A percentile compares a stretch with the other conserved stretches of the same genome.
Evolutionary conservation across 2,888 invertebrate genomes (phyloP).

Genomic region (Agriotes lineatus): DNA sequence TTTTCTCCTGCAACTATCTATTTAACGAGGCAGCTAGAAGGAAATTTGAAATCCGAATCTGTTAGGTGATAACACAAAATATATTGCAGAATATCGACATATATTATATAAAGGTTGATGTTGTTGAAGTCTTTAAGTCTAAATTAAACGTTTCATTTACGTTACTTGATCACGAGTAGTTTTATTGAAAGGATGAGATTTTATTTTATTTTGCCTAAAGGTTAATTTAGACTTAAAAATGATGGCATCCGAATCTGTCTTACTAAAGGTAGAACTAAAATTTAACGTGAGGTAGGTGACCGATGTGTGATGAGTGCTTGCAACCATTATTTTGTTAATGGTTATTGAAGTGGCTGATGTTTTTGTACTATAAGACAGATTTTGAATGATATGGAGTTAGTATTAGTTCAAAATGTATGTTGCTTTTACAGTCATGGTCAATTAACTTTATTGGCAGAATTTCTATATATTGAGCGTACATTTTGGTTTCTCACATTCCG

Average conservation of each 20-base stretch:
- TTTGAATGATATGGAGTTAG: conserved; percentile 29
- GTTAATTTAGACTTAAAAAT: conserved; percentile 41
- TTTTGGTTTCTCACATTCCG: conserved; percentile 33
- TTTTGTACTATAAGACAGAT: conserved; percentile 32
- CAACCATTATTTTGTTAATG: background rate
- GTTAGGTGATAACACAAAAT: conserved; percentile 34
- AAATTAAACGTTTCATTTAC: conserved; percentile 39
- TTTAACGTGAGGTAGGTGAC: background rate
- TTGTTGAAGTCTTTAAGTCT: conserved; percentile 38
- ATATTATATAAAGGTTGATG: conserved; percentile 28
- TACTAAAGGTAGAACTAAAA: background rate
- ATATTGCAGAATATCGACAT: conserved; percentile 38
- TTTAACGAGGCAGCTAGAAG: conserved; percentile 40
- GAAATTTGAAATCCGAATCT: conserved; percentile 39
- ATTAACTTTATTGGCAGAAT: conserved; percentile 10
- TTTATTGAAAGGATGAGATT: conserved; percentile 28
- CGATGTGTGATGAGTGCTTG: background rate
- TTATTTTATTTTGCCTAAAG: conserved; percentile 33
- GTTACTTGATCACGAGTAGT: conserved; percentile 30
- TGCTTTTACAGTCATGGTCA: conserved; percentile 17
- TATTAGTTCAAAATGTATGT: conserved; percentile 22
- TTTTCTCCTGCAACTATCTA: conserved; percentile 38
- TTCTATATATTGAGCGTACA: background rate
- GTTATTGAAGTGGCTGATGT: conserved; percentile 4
- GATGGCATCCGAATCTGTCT: conserved; percentile 34